These are phyloP conservation scores for Equus quagga DNA, from an alignment of 2,113 vertebrate genomes.

Conservation along the genomic window DNA sequence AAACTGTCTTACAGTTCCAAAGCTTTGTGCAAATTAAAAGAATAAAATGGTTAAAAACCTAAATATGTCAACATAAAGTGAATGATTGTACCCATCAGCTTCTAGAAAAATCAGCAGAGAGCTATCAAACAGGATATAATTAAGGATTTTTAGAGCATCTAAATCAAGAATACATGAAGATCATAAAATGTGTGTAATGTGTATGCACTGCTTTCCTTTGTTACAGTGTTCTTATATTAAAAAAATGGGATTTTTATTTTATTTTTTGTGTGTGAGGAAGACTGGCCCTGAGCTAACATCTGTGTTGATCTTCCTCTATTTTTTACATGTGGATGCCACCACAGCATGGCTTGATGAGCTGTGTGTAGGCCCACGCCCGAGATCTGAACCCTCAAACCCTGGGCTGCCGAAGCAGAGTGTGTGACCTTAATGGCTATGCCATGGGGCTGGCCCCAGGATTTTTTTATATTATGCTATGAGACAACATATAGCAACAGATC, in stretches of 20 bases:
- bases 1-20: conserved; percentile 3
- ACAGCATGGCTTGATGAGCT: no score
- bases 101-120: conserved; percentile 42
- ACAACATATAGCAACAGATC: not conserved
- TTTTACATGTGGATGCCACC: no score
- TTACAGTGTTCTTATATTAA: not conserved
- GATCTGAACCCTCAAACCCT: no score
- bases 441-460: no score
- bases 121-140: not conserved
- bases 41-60: not conserved
- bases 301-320: no score
- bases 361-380: no score
- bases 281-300: no score
- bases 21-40: not conserved
- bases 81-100: not conserved
- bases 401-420: no score
- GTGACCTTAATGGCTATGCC: no score
- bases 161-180: not conserved
- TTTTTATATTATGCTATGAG: not conserved
- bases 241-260: not conserved
- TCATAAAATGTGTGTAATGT: not conserved
- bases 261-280: no score
- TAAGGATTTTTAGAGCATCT: not conserved
- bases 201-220: not conserved
- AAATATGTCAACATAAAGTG: conserved; percentile 9